Evolutionary conservation across 2,888 invertebrate genomes (phyloP), one percentile per base, ranked within the genome.

Genomic region (Allophyes oxyacanthae): DNA sequence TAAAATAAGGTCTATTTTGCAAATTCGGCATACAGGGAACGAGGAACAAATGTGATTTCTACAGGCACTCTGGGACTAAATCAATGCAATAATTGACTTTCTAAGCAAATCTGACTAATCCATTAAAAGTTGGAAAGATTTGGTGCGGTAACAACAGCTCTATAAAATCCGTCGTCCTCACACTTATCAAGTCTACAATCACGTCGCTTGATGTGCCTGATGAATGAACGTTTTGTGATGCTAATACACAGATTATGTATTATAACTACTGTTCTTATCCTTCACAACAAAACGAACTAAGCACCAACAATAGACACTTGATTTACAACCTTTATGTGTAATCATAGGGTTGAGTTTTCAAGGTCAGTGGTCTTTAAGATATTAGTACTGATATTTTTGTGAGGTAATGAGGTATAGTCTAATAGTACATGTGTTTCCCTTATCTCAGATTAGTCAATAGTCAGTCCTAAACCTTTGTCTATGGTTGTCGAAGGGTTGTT

Each of bases 151-250:
- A 36, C 53, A 85, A 15, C 85, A 85, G 9, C 90, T 90, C 85
- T 74, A 52, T 71, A 75, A 9, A 74, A 45, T 70, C 77, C 63
- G 37, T n/a, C 45, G 64, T 66, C 56, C 71, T 81, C 73, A 79
- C 77, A 75, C 71, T 88, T 89, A 87, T 90, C 90, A 84, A 63
- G 64, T 70, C 75, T 77, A 78, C 85, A 82, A 91, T 91, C 91
- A 85, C 75, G 71, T 78, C 72, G 69, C 79, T 83, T 88, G 89
- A 90, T 89, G 87, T 86, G 81, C 82, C 77, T 90, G 92, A 92
- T 92, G 92, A 92, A 93, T 90, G 90, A 87, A 91, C 84, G 89
- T 89, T 92, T 92, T 92, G 91, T 91, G 89, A 91, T 92, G 91
- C 75, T 83, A 83, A 84, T 83, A 82, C 89, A 86, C 67, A 86